phyloP scores from a whole-genome alignment of 2,113 vertebrate genomes.

The Myotis brandtii region DNA sequence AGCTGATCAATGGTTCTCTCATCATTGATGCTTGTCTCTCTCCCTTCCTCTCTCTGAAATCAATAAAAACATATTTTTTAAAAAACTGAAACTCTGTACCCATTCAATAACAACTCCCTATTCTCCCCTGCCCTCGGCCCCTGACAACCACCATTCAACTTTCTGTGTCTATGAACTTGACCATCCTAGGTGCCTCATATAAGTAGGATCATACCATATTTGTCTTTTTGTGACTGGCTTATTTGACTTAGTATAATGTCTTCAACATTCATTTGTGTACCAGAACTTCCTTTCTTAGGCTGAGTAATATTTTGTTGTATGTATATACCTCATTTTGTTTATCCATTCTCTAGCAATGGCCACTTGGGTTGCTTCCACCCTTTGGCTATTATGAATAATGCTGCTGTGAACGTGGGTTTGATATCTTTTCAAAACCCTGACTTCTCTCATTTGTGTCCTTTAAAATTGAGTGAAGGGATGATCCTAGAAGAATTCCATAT shows the following conservation, averaged over 20 bases:
- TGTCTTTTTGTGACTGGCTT: not conserved
- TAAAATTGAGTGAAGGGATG: not conserved
- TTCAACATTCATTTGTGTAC: not conserved
- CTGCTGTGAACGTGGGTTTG: not conserved
- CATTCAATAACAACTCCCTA: not conserved
- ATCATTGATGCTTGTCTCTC: no score
- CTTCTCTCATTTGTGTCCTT: not conserved
- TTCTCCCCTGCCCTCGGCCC: not conserved
- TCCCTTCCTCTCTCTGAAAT: no score
- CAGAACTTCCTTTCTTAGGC: slow-evolving; percentile 23
- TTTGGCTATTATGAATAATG: not conserved
- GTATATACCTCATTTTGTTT: not conserved
- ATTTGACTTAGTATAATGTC: not conserved
- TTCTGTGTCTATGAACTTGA: not conserved
- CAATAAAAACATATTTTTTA: no score
- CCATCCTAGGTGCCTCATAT: not conserved
- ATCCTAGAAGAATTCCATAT: not conserved
- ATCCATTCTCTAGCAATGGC: not conserved
- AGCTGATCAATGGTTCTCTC: no score
- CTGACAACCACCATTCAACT: not conserved
- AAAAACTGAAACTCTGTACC: not conserved
- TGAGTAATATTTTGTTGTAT: not conserved
- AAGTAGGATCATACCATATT: not conserved
- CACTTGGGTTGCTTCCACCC: not conserved
- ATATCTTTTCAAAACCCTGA: not conserved